Conservation (phyloP, 2,888 invertebrate genomes). For the Pterobdella sp. region DNA sequence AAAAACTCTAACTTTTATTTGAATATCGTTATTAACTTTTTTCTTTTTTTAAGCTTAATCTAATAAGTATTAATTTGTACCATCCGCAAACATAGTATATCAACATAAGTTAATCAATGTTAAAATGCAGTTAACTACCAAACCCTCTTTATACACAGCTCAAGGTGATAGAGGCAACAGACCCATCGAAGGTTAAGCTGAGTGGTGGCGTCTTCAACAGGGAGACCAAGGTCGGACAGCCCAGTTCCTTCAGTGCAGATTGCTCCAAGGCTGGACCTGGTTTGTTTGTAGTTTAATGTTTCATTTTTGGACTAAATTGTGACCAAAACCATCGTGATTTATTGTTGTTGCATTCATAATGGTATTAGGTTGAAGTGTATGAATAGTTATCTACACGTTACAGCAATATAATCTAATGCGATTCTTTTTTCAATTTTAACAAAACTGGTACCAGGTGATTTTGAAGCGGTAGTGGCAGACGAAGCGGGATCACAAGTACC, state of each 20-base stretch:
- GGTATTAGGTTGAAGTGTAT: no score
- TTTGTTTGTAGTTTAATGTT: slow-evolving; percentile 44
- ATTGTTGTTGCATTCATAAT: neutral
- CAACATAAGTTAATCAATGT: no score
- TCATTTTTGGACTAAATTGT: neutral
- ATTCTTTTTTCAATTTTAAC: neutral
- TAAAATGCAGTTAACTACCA: no score
- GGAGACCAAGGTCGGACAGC: slow-evolving; percentile 66
- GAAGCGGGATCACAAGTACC: slow-evolving; percentile 60
- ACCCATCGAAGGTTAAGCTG: slow-evolving; percentile 68
- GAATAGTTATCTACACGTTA: no score
- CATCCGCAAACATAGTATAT: no score
- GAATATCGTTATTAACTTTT: no score
- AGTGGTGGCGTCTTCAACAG: slow-evolving; percentile 77
- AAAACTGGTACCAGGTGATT: slow-evolving; percentile 49
- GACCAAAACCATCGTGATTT: neutral
- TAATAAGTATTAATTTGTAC: no score
- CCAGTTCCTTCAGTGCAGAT: slow-evolving; percentile 77
- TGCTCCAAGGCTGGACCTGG: slow-evolving; percentile 77
- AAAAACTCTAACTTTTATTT: no score
- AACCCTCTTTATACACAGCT: no score
- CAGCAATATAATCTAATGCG: no score
- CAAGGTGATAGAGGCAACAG: slow-evolving; percentile 65
- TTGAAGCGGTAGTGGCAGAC: slow-evolving; percentile 55
- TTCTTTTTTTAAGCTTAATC: no score